A percentile compares a stretch with the other conserved stretches of the same genome.
These are phyloP conservation scores for Chamaea fasciata DNA, from an alignment of 2,113 vertebrate species.

Conservation along the genomic window DNA sequence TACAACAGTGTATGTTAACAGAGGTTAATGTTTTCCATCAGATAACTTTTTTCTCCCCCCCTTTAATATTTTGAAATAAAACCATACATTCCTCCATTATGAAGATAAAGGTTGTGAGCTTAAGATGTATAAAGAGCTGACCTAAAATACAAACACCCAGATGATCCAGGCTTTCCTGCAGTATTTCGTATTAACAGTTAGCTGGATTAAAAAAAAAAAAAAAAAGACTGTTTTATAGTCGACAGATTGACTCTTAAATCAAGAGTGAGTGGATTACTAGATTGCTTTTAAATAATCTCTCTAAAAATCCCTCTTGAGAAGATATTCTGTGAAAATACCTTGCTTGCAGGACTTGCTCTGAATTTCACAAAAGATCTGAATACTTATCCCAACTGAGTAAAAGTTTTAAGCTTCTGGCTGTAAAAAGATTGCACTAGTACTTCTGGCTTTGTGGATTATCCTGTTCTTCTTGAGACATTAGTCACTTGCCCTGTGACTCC, in stretches of 20 bases:
- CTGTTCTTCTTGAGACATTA: background rate
- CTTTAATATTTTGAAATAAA: background rate
- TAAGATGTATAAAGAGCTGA: background rate
- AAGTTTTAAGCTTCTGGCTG: background rate
- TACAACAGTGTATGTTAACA: background rate
- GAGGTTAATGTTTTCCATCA: background rate
- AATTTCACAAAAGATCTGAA: background rate
- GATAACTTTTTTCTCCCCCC: too few species aligned
- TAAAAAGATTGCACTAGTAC: background rate
- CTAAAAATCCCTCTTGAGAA: background rate
- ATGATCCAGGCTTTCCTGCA: background rate
- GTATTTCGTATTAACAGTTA: background rate
- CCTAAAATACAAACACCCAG: background rate
- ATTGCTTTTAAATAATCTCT: background rate
- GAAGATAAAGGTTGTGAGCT: background rate
- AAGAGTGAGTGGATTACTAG: background rate
- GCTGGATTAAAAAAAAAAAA: background rate
- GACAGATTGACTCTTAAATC: background rate
- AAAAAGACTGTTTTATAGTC: background rate
- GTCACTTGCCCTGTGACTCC: background rate
- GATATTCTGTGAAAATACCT: background rate
- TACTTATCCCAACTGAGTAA: background rate
- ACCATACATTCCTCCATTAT: background rate
- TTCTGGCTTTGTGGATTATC: background rate
- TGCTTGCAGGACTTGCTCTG: background rate